Conservation (phyloP, 2,888 invertebrate genomes). For the Drosophila conformis region DNA sequence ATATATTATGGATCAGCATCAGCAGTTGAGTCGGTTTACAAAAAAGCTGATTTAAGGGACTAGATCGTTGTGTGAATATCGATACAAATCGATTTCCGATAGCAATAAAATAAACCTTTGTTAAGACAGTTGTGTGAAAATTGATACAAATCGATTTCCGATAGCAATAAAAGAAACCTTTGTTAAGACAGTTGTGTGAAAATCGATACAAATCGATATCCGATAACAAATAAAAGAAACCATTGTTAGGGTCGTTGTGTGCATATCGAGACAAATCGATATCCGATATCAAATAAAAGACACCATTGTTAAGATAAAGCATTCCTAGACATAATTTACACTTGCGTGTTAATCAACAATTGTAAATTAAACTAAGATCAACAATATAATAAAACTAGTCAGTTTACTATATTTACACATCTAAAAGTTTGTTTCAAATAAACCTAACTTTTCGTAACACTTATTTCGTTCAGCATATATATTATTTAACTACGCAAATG, state of each 20-base stretch:
- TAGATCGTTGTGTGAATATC: not conserved
- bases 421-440: not conserved
- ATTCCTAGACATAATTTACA: not conserved
- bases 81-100: too few species aligned
- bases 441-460: not conserved
- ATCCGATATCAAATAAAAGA: not conserved
- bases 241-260: not conserved
- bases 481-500: not conserved
- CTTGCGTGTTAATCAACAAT: not conserved
- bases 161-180: not conserved
- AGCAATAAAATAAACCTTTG: not conserved
- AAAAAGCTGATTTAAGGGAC: too few species aligned
- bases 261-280: not conserved
- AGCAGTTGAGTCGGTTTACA: not conserved
- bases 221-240: not conserved
- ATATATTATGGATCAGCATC: not conserved
- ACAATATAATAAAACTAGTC: not conserved
- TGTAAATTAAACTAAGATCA: not conserved
- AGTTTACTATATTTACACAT: not conserved
- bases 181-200: not conserved
- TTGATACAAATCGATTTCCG: not conserved
- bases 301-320: not conserved
- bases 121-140: not conserved
- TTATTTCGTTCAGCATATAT: not conserved
- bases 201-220: not conserved